Conservation (phyloP, 2,113 vertebrate species). For the Mustelus asterias region DNA sequence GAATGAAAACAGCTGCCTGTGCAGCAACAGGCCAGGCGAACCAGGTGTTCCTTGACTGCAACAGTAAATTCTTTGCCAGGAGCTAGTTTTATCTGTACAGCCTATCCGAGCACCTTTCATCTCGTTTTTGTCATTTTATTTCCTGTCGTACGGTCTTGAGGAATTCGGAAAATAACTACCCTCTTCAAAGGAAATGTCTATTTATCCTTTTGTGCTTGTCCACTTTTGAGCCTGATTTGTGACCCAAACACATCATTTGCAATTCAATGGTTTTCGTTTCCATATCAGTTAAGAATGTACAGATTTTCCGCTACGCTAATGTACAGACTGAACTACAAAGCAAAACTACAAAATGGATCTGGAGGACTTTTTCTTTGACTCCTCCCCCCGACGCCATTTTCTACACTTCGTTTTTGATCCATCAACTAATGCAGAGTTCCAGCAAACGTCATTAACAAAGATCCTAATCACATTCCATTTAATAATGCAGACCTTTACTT, state of each 20-base stretch:
- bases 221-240: conserved; percentile 22
- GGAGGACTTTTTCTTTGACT: neutral
- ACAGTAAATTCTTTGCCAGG: conserved; percentile 6
- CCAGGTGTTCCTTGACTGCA: conserved; percentile 23
- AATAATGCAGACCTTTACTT: neutral
- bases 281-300: conserved; percentile 29
- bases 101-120: conserved; percentile 12
- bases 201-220: neutral
- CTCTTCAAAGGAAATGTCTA: neutral
- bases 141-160: neutral
- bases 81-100: neutral
- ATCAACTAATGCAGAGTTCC: neutral
- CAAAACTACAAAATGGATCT: neutral
- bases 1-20: conserved; percentile 17
- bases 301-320: neutral
- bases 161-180: conserved; percentile 23
- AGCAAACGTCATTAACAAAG: neutral
- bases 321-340: neutral
- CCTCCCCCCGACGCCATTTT: neutral
- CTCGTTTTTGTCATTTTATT: conserved; percentile 25
- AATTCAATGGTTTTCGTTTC: neutral
- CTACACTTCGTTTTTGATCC: neutral
- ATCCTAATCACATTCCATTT: neutral
- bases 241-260: conserved; percentile 19
- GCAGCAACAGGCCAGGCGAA: neutral